A percentile compares a stretch with the other conserved stretches of the same genome.
These are phyloP conservation scores for Cichlasoma orientale DNA, from an alignment of 2,797 vertebrate genomes.

Conservation along the genomic window DNA sequence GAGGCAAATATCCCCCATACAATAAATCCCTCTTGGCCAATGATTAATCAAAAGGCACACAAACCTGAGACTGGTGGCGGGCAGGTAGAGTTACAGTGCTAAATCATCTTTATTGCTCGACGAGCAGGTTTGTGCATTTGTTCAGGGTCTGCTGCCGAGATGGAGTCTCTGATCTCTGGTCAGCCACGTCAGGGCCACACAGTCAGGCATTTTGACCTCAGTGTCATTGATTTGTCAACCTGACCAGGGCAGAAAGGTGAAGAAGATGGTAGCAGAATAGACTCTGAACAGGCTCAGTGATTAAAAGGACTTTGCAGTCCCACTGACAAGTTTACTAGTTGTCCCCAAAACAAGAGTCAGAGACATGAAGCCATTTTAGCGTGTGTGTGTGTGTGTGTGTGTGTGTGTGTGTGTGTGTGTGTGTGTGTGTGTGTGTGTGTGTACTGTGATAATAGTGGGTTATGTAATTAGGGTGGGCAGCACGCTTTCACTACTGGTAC, in stretches of 20 bases:
- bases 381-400: background rate
- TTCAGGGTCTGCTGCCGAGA: conserved; percentile 42
- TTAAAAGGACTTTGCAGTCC: conserved; percentile 56
- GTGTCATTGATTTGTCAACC: conserved; percentile 68
- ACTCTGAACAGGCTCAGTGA: conserved; percentile 57
- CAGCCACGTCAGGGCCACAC: conserved; percentile 56
- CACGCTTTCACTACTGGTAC: conserved; percentile 45
- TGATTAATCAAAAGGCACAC: conserved; percentile 84
- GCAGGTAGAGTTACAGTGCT: conserved; percentile 80
- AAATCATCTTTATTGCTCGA: conserved; percentile 83
- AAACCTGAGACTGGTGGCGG: conserved; percentile 77
- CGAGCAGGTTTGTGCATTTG: conserved; percentile 69
- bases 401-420: too few species aligned
- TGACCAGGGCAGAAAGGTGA: conserved; percentile 54
- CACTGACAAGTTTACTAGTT: conserved; percentile 32
- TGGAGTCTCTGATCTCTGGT: conserved; percentile 56
- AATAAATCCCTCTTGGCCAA: conserved; percentile 84
- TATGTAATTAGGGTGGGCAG: conserved; percentile 63
- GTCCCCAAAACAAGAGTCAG: conserved; percentile 5
- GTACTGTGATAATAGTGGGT: conserved; percentile 57
- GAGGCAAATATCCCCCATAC: conserved; percentile 84
- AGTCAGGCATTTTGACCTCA: conserved; percentile 41
- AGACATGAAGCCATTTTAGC: background rate
- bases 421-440: too few species aligned
- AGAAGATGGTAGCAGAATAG: conserved; percentile 49